phyloP scores from a whole-genome alignment of 2,888 invertebrate species.

The Anoplius nigerrimus region DNA sequence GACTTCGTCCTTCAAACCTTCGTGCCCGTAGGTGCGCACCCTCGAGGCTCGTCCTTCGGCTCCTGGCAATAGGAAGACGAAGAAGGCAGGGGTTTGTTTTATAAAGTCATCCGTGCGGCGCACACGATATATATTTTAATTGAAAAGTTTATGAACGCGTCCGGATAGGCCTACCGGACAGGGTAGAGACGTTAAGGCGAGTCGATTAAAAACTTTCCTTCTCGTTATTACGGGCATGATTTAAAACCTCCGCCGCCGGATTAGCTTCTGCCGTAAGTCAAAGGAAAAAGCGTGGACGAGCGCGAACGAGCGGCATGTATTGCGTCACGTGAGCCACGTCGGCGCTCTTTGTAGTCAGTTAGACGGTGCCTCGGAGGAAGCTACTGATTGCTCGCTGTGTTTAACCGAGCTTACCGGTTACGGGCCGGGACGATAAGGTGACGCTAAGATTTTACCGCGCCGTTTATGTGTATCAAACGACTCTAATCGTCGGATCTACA shows the following conservation, averaged over 20 bases:
- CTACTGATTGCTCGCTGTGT: conserved; percentile 32
- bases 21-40: too few relatives aligned
- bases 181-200: conserved; percentile 3
- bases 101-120: too few relatives aligned
- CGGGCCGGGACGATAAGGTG: conserved; percentile 27
- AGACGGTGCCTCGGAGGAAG: conserved; percentile 27
- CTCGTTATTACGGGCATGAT: conserved; percentile 2
- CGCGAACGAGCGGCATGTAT: conserved; percentile 28
- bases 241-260: conserved; percentile 11
- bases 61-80: too few relatives aligned
- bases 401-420: conserved; percentile 30
- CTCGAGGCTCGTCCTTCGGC: too few relatives aligned
- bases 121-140: background rate
- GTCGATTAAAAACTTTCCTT: conserved; percentile 5
- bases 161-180: background rate
- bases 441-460: conserved; percentile 12
- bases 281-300: conserved; percentile 28
- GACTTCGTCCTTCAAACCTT: too few relatives aligned
- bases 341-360: conserved; percentile 39
- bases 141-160: background rate
- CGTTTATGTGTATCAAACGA: conserved; percentile 15
- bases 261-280: conserved; percentile 24
- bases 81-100: too few relatives aligned
- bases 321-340: conserved; percentile 23
- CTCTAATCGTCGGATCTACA: conserved; percentile 1